Conservation (phyloP, 2,888 invertebrate species). For the Stenotaenia linearis region DNA sequence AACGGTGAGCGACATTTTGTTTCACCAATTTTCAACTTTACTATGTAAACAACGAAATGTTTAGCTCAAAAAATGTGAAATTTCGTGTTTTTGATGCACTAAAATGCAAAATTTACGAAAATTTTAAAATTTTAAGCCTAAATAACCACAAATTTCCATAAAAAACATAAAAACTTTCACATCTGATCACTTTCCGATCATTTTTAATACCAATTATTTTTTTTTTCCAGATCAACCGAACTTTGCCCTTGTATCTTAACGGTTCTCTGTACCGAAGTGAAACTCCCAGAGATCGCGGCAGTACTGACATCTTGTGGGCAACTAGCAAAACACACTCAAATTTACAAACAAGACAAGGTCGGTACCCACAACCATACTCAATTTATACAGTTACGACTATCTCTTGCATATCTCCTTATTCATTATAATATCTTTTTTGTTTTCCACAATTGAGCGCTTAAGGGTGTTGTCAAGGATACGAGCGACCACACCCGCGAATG, state of each 20-base stretch:
- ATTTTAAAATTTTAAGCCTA: too few species aligned
- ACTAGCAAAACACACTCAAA: background rate
- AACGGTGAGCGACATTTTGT: too few species aligned
- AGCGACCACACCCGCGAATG: background rate
- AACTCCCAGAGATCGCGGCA: background rate
- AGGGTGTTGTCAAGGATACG: background rate
- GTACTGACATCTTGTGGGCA: background rate
- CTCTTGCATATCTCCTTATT: background rate
- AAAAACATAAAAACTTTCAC: too few species aligned
- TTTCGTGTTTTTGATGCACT: too few species aligned
- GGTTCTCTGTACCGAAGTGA: background rate
- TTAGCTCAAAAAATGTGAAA: too few species aligned
- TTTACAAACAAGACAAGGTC: constrained; percentile 4
- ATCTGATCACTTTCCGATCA: too few species aligned
- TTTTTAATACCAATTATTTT: background rate
- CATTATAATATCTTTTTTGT: background rate
- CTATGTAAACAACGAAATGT: too few species aligned
- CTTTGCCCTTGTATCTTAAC: background rate
- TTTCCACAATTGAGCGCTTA: background rate
- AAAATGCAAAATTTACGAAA: too few species aligned
- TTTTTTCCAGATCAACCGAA: background rate
- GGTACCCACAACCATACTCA: background rate
- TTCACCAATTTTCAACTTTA: too few species aligned
- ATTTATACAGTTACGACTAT: too few species aligned
- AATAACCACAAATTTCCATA: too few species aligned